Evolutionary conservation across 1,140 invertebrate species (phyloP).

Genomic region (Leptonema lineaticorne): DNA sequence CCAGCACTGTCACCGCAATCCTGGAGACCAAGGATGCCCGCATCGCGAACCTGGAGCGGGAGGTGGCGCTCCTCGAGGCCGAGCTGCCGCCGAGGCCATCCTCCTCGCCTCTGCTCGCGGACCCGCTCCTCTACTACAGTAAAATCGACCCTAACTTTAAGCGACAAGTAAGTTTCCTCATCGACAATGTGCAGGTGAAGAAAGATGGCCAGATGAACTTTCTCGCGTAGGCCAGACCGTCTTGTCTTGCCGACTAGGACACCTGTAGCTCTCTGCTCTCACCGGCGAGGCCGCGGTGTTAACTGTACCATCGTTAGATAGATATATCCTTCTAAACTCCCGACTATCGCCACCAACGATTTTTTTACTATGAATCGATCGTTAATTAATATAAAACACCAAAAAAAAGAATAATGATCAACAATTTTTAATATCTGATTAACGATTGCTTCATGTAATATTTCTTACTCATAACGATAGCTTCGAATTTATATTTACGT

Average conservation of each 20-base stretch:
- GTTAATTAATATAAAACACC: too few species aligned
- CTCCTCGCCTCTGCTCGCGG: slow-evolving; percentile 52
- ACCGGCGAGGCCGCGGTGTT: neutral
- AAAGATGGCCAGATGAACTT: slow-evolving; percentile 63
- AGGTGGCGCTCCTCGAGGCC: slow-evolving; percentile 71
- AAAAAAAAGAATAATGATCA: too few species aligned
- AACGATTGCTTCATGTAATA: too few species aligned
- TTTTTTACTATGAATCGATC: too few species aligned
- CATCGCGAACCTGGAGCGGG: slow-evolving; percentile 81
- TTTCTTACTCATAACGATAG: too few species aligned
- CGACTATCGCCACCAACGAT: neutral
- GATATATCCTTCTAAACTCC: neutral
- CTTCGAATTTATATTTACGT: too few species aligned
- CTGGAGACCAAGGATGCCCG: slow-evolving; percentile 82
- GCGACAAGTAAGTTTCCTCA: slow-evolving; percentile 81
- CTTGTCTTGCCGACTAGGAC: too few species aligned
- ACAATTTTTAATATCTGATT: too few species aligned
- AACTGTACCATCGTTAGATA: neutral
- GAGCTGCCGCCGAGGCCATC: slow-evolving; percentile 61
- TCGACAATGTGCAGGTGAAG: slow-evolving; percentile 72
- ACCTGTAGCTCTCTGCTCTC: slow-evolving; percentile 22
- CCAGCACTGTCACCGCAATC: slow-evolving; percentile 73
- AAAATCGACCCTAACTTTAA: slow-evolving; percentile 67
- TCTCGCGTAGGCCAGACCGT: slow-evolving; percentile 43
- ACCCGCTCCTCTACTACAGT: slow-evolving; percentile 58